Percentiles rank a stretch among this genome's conserved stretches.
phyloP scores from a whole-genome alignment of 2,797 vertebrate species.

The Antrozous pallidus region DNA sequence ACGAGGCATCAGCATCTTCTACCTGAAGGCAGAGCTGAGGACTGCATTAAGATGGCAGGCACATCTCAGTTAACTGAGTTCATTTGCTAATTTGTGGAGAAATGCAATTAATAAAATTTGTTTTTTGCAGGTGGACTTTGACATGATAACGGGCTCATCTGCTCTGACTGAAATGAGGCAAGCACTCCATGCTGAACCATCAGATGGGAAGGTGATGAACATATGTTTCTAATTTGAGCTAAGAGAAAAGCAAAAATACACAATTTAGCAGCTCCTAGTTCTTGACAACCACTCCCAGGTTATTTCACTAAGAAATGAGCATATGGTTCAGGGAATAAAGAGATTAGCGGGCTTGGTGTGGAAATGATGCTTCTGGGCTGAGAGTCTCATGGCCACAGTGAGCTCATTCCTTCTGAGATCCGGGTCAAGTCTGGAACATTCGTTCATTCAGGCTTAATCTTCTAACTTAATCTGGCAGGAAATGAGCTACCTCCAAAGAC shows the following conservation, averaged over 20 bases:
- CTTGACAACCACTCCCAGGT: conserved; percentile 20
- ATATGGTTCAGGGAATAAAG: not conserved
- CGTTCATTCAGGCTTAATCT: not conserved
- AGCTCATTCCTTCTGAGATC: not conserved
- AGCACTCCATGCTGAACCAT: not conserved
- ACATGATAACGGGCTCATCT: not conserved
- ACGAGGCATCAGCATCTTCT: conserved; percentile 38
- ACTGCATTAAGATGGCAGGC: not conserved
- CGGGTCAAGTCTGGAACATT: not conserved
- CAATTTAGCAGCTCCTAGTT: not conserved
- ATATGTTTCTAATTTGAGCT: conserved; percentile 45
- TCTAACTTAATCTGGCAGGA: not conserved
- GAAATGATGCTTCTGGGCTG: not conserved
- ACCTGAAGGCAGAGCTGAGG: conserved; percentile 33
- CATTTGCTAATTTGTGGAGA: conserved; percentile 56
- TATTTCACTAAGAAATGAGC: not conserved
- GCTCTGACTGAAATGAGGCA: not conserved
- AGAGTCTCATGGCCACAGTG: not conserved
- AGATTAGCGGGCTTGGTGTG: not conserved
- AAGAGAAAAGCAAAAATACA: conserved; percentile 46
- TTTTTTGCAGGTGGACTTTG: conserved; percentile 43
- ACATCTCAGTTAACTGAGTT: conserved; percentile 57
- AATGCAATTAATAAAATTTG: conserved; percentile 47
- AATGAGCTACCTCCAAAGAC: not conserved
- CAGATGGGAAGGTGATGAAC: not conserved